phyloP scores from a whole-genome alignment of 2,797 vertebrate genomes.

The Diplodus puntazzo region DNA sequence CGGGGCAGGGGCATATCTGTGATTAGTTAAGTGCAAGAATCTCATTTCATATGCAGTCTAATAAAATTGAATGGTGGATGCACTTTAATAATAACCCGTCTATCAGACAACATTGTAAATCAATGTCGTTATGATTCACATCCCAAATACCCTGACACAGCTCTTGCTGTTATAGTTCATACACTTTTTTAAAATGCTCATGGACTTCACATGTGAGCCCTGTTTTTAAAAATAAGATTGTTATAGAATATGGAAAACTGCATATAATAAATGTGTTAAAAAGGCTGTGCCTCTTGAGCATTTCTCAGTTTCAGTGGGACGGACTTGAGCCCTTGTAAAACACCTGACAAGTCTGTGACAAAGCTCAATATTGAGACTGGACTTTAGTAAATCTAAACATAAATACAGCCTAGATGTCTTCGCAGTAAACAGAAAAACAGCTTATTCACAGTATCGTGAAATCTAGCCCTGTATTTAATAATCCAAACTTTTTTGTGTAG shows the following conservation, averaged over 20 bases:
- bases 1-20: background rate
- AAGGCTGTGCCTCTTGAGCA: background rate
- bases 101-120: background rate
- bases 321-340: background rate
- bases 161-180: background rate
- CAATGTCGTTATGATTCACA: background rate
- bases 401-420: too few species aligned
- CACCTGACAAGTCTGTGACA: background rate
- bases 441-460: too few species aligned
- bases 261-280: background rate
- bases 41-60: background rate
- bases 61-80: background rate
- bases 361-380: background rate
- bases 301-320: too few species aligned
- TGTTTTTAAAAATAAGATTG: background rate
- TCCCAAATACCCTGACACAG: background rate
- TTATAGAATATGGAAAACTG: background rate
- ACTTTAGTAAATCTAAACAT: background rate
- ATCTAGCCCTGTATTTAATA: background rate
- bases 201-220: too few species aligned
- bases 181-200: background rate
- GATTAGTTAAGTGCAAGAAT: background rate
- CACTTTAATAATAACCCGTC: background rate
- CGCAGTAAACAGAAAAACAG: too few species aligned
- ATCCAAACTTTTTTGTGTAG: background rate